A percentile compares a stretch with the other conserved stretches of the same genome.
Evolutionary conservation across 2,888 invertebrate genomes (phyloP).

Genomic region (Hyposoter didymator): DNA sequence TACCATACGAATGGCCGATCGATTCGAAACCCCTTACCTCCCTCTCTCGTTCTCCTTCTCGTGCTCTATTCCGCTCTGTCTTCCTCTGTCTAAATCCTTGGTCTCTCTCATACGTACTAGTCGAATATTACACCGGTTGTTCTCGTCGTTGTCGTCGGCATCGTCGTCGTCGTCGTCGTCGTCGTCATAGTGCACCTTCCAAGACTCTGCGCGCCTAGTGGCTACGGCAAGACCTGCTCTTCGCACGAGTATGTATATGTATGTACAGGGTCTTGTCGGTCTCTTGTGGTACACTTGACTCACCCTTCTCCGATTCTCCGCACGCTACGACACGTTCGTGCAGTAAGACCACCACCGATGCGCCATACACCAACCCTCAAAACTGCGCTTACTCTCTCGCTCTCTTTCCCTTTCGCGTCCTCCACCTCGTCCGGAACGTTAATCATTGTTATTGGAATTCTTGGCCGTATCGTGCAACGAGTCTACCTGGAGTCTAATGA

Average conservation of each 20-base stretch:
- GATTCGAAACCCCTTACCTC: conserved; percentile 78
- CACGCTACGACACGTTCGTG: conserved; percentile 66
- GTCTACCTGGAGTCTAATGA: conserved; percentile 61
- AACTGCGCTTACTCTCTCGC: conserved; percentile 54
- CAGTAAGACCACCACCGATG: conserved; percentile 62
- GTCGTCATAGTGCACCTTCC: conserved; percentile 40
- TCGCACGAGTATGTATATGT: conserved; percentile 33
- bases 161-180: conserved; percentile 20
- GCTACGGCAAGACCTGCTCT: not conserved
- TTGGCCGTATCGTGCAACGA: conserved; percentile 65
- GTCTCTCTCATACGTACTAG: conserved; percentile 36
- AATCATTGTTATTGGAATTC: conserved; percentile 77
- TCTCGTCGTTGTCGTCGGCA: conserved; percentile 24
- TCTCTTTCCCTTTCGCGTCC: conserved; percentile 38
- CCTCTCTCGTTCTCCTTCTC: conserved; percentile 31
- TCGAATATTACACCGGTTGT: conserved; percentile 63
- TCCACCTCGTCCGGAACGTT: conserved; percentile 72
- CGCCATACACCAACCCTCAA: conserved; percentile 67
- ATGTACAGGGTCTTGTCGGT: conserved; percentile 54
- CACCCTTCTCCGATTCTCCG: conserved; percentile 51
- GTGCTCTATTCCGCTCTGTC: conserved; percentile 1
- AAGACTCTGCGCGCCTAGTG: conserved; percentile 17
- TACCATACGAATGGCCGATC: conserved; percentile 84
- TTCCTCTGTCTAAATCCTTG: conserved; percentile 8
- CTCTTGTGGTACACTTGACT: conserved; percentile 62